Conservation (phyloP, 2,113 vertebrate species). For the Plestiodon gilberti region DNA sequence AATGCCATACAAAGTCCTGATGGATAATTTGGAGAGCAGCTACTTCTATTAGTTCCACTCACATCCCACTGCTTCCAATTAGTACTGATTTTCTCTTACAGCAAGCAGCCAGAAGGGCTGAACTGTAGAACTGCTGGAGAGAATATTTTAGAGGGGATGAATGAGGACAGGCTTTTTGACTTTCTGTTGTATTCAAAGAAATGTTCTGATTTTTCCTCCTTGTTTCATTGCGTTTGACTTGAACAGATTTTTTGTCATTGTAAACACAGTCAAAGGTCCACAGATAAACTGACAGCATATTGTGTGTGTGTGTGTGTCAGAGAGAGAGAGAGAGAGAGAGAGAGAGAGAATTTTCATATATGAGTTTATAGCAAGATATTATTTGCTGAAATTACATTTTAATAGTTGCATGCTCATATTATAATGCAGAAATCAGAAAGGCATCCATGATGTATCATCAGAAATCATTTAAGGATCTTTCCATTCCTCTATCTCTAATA, state of each 20-base stretch:
- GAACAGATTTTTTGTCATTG: not conserved
- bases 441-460: no score
- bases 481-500: no score
- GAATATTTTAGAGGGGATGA: conserved; percentile 39
- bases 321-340: no score
- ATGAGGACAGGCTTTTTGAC: not conserved
- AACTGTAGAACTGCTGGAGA: conserved; percentile 41
- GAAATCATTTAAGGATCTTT: no score
- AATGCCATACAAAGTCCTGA: conserved; percentile 49
- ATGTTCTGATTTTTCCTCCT: not conserved
- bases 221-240: not conserved
- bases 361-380: no score
- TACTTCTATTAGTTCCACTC: conserved; percentile 54
- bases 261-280: not conserved
- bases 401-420: no score
- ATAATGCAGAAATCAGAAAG: no score
- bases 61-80: conserved; percentile 68
- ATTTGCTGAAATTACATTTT: no score
- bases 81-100: conserved; percentile 66
- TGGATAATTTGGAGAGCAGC: conserved; percentile 54
- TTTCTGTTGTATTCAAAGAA: conserved; percentile 3
- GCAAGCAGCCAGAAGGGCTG: conserved; percentile 56
- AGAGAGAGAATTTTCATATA: no score
- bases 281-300: not conserved
- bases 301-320: not conserved